phyloP scores from a whole-genome alignment of 2,888 invertebrate species.

The Tetheella fluctuosa region DNA sequence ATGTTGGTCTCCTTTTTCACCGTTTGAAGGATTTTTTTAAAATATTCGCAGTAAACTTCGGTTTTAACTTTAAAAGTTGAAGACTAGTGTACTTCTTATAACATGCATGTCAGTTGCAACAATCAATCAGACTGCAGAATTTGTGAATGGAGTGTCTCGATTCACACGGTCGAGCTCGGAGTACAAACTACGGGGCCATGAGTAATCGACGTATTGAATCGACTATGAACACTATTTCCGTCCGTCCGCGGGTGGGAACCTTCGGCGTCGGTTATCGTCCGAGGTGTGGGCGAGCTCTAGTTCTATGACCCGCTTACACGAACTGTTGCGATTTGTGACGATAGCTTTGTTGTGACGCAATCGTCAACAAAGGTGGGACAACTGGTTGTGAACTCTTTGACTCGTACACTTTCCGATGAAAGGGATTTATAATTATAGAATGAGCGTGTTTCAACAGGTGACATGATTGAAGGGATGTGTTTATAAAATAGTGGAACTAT shows the following conservation, averaged over 20 bases:
- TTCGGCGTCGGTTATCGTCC: constrained; percentile 39
- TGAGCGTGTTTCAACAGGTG: constrained; percentile 4
- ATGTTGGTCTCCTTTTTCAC: constrained; percentile 1
- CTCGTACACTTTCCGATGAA: neutral
- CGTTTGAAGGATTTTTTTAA: neutral
- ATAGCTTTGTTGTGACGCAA: constrained; percentile 40
- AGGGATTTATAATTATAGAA: neutral
- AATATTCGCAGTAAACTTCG: neutral
- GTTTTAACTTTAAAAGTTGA: neutral
- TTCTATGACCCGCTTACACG: constrained; percentile 66
- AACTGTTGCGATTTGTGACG: constrained; percentile 47
- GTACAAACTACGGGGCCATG: constrained; percentile 34
- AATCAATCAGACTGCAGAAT: constrained; percentile 21
- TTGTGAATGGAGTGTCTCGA: constrained; percentile 39
- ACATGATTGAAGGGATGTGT: neutral
- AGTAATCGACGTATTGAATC: constrained; percentile 61
- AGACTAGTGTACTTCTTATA: neutral
- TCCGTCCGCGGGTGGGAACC: constrained; percentile 46
- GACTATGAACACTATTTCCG: constrained; percentile 67
- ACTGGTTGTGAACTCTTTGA: constrained; percentile 3
- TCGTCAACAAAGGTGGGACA: constrained; percentile 20
- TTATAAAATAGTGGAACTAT: constrained; percentile 4
- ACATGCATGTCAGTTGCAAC: constrained; percentile 9
- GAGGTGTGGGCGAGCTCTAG: constrained; percentile 58
- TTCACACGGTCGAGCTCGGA: constrained; percentile 32